phyloP scores from a whole-genome alignment of 2,888 invertebrate genomes.

The Zygaena filipendulae region DNA sequence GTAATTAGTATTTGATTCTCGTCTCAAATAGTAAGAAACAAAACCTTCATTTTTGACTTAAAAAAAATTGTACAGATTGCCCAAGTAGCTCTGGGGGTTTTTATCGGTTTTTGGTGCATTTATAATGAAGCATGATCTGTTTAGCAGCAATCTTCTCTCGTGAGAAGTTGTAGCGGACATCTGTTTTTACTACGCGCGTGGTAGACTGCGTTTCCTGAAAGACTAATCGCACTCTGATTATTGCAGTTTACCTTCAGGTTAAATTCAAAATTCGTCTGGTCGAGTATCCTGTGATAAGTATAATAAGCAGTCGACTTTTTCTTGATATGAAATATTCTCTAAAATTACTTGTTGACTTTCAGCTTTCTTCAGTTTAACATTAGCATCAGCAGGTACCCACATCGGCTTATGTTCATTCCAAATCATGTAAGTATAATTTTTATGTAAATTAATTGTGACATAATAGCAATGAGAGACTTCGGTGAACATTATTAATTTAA shows the following conservation, averaged over 20 bases:
- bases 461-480: neutral
- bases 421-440: slow-evolving; percentile 10
- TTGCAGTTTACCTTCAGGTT: slow-evolving; percentile 16
- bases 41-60: too few species aligned
- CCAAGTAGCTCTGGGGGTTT: too few species aligned
- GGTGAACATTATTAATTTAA: neutral
- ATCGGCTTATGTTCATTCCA: slow-evolving; percentile 13
- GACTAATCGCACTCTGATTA: slow-evolving; percentile 17
- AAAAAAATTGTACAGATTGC: too few species aligned
- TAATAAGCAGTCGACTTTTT: neutral
- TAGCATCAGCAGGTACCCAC: slow-evolving; percentile 11
- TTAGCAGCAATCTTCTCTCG: slow-evolving; percentile 16
- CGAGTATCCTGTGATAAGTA: slow-evolving; percentile 2
- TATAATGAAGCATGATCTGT: slow-evolving; percentile 14
- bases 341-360: slow-evolving; percentile 1
- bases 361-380: slow-evolving; percentile 9
- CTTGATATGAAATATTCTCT: slow-evolving; percentile 9
- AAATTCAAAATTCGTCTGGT: slow-evolving; percentile 18
- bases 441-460: slow-evolving; percentile 11
- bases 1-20: too few species aligned
- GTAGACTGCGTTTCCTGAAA: slow-evolving; percentile 17
- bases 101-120: too few species aligned
- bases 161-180: slow-evolving; percentile 17
- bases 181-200: slow-evolving; percentile 17
- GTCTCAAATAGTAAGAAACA: too few species aligned